A percentile compares a stretch with the other conserved stretches of the same genome.
Evolutionary conservation across 1,140 invertebrate species (phyloP).

Genomic region (Sinonovacula constricta): DNA sequence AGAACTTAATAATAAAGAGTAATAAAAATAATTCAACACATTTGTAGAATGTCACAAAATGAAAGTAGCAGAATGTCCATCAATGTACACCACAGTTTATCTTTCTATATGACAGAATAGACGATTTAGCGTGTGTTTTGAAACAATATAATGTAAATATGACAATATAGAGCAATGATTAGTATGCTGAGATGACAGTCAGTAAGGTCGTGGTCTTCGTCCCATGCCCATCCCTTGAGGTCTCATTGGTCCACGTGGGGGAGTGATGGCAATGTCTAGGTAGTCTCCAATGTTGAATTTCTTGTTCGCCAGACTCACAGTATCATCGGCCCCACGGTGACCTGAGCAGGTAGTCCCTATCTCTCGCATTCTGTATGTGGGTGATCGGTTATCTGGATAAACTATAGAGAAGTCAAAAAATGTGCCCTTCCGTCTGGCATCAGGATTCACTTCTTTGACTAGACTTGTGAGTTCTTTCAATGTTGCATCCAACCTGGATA

Average conservation of each 20-base stretch:
- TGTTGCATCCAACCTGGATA: constrained; percentile 92
- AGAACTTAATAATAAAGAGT: too few species aligned
- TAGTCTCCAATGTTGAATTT: constrained; percentile 88
- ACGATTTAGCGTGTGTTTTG: too few species aligned
- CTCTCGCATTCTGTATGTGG: constrained; percentile 92
- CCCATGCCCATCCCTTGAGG: constrained; percentile 48
- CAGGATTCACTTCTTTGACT: constrained; percentile 98
- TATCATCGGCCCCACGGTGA: constrained; percentile 85
- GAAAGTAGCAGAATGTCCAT: too few species aligned
- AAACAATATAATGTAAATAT: too few species aligned
- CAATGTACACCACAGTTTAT: too few species aligned
- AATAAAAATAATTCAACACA: too few species aligned
- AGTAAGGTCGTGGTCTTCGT: constrained; percentile 62
- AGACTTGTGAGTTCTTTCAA: constrained; percentile 95
- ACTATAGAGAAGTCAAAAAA: constrained; percentile 98
- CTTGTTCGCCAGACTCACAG: constrained; percentile 77
- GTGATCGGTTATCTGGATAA: constrained; percentile 89
- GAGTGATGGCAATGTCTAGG: constrained; percentile 97
- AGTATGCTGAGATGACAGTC: neutral
- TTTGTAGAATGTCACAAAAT: too few species aligned
- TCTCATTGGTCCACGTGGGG: constrained; percentile 73
- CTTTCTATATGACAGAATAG: too few species aligned
- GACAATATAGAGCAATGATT: too few species aligned
- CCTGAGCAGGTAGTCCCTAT: constrained; percentile 97
- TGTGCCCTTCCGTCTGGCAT: constrained; percentile 96